Evolutionary conservation across 2,797 vertebrate genomes (phyloP).

Genomic region (Petrocephalus sullivani): DNA sequence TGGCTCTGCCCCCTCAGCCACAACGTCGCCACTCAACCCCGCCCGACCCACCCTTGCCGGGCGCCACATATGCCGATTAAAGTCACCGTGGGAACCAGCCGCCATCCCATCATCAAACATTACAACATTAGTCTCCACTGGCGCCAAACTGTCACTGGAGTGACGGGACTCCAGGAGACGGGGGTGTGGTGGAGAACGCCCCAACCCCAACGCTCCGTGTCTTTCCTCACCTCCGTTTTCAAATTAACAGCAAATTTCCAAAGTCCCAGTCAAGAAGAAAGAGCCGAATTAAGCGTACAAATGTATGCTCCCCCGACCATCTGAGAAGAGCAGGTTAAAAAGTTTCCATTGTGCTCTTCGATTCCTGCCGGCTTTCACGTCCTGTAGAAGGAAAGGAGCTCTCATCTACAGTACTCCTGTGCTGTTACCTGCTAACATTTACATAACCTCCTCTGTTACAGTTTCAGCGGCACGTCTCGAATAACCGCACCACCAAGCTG

Average conservation of each 20-base stretch:
- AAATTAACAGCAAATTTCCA: not conserved
- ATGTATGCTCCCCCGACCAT: not conserved
- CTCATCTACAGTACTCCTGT: not conserved
- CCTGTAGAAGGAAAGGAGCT: not conserved
- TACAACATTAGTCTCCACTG: slow-evolving; percentile 69
- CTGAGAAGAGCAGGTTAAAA: not conserved
- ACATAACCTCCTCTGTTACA: slow-evolving; percentile 58
- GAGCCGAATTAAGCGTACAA: not conserved
- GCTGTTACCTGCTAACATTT: slow-evolving; percentile 58
- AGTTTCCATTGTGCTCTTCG: slow-evolving; percentile 7
- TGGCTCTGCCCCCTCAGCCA: slow-evolving; percentile 24
- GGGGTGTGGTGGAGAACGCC: slow-evolving; percentile 26
- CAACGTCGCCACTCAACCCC: slow-evolving; percentile 36
- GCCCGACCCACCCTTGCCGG: slow-evolving; percentile 58
- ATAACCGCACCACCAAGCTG: slow-evolving; percentile 56
- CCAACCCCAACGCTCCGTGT: not conserved
- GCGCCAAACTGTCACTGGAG: slow-evolving; percentile 60
- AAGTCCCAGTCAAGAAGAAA: not conserved
- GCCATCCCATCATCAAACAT: slow-evolving; percentile 62
- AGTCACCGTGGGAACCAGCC: slow-evolving; percentile 64
- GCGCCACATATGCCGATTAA: slow-evolving; percentile 70
- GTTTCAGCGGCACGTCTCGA: slow-evolving; percentile 60
- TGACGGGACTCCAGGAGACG: slow-evolving; percentile 19
- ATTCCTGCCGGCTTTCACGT: not conserved
- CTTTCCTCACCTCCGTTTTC: not conserved